phyloP scores from a whole-genome alignment of 1,140 invertebrate genomes.

The Pantala flavescens region DNA sequence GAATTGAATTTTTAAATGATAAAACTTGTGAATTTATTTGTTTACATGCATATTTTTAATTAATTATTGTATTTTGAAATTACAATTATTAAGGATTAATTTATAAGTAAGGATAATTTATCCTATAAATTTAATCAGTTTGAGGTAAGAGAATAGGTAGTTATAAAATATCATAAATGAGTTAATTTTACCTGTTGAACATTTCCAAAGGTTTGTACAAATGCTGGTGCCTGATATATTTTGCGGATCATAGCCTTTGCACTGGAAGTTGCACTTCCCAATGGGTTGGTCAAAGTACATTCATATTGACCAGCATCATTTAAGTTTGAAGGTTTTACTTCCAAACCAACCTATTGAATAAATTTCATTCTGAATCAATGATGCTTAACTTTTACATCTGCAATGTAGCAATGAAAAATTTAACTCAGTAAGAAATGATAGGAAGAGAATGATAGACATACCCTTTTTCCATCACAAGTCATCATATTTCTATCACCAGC shows the following conservation, averaged over 20 bases:
- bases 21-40: too few relatives aligned
- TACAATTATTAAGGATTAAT: too few relatives aligned
- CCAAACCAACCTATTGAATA: constrained; percentile 50
- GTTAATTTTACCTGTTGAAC: constrained; percentile 56
- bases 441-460: constrained; percentile 24
- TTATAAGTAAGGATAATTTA: too few relatives aligned
- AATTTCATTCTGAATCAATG: not conserved
- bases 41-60: too few relatives aligned
- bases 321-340: constrained; percentile 56
- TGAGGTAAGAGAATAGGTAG: too few relatives aligned
- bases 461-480: constrained; percentile 70
- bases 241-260: constrained; percentile 65
- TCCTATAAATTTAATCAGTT: too few relatives aligned
- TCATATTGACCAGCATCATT: constrained; percentile 67
- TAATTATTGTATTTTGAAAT: too few relatives aligned
- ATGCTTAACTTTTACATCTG: not conserved
- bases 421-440: not conserved
- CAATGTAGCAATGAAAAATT: not conserved
- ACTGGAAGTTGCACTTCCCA: constrained; percentile 56
- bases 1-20: too few relatives aligned
- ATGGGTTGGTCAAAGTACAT: constrained; percentile 59
- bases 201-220: constrained; percentile 73
- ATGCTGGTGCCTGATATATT: constrained; percentile 65
- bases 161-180: too few relatives aligned
- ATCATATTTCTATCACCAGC: constrained; percentile 54